Evolutionary conservation across 2,888 invertebrate species (phyloP).

Genomic region (Phanerotoma sp.): DNA sequence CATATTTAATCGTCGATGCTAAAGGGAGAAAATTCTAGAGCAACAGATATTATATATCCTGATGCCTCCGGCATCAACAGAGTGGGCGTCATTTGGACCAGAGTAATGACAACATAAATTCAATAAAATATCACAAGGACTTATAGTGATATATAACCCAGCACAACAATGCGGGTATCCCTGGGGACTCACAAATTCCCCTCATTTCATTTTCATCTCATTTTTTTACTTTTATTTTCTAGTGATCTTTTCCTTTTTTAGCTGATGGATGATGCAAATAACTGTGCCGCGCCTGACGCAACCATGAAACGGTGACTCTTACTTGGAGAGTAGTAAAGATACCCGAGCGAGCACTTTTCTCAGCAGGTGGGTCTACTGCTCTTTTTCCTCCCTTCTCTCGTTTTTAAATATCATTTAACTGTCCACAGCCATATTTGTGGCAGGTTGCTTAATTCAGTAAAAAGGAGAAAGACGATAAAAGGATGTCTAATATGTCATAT

Average conservation of each 20-base stretch:
- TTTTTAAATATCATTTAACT: too few species aligned
- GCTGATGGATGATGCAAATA: conserved; percentile 56
- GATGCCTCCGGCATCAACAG: too few species aligned
- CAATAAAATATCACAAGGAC: conserved; percentile 55
- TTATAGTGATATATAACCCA: too few species aligned
- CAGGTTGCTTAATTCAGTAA: conserved; percentile 11
- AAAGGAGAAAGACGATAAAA: neutral
- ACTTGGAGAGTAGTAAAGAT: too few species aligned
- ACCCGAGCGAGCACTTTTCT: conserved; percentile 44
- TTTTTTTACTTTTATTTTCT: conserved; percentile 24
- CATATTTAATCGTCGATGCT: too few species aligned
- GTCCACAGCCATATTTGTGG: conserved; percentile 38
- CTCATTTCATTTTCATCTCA: conserved; percentile 21
- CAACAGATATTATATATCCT: conserved; percentile 34
- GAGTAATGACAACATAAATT: conserved; percentile 58
- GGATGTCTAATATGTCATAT: neutral
- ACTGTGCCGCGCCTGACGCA: conserved; percentile 46
- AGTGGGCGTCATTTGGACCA: conserved; percentile 41
- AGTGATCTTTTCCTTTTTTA: conserved; percentile 30
- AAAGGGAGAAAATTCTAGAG: conserved; percentile 3
- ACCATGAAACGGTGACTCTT: conserved; percentile 38
- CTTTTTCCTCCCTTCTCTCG: too few species aligned
- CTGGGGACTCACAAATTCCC: conserved; percentile 30
- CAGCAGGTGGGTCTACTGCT: conserved; percentile 48
- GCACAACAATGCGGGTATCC: conserved; percentile 54